These are phyloP conservation scores for Phallusia fumigata DNA, from an alignment of 23 tunicate species.

Conservation along the genomic window DNA sequence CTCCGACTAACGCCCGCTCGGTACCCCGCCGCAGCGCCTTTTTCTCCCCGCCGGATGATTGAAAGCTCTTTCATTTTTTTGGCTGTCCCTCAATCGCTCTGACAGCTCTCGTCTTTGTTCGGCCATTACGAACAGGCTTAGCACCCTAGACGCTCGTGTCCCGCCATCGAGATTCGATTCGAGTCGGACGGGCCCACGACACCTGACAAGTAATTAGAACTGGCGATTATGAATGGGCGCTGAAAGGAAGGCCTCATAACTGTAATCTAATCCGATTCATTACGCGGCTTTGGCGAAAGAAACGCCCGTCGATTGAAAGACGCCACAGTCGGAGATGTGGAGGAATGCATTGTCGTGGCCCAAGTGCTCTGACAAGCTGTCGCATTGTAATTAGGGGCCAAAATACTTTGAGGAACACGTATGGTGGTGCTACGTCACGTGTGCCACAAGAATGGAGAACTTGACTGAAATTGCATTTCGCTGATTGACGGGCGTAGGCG, in stretches of 20 bases:
- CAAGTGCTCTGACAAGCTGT: no score
- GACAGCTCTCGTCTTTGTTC: constrained; percentile 39
- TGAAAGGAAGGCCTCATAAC: constrained; percentile 1
- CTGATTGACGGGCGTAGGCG: no score
- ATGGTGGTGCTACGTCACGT: no score
- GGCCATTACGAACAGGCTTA: not conserved
- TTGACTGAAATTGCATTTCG: no score
- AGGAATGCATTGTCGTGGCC: not conserved
- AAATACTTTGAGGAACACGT: no score
- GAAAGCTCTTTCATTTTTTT: constrained; percentile 39
- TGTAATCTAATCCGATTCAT: not conserved
- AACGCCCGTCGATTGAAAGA: not conserved
- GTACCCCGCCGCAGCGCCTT: constrained; percentile 9
- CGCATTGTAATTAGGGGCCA: no score
- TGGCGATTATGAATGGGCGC: not conserved
- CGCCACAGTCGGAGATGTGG: not conserved
- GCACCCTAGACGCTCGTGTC: no score
- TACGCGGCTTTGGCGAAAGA: not conserved
- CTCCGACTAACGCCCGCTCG: not conserved
- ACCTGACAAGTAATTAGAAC: constrained; percentile 8
- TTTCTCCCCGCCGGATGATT: constrained; percentile 41
- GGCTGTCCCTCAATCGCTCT: constrained; percentile 51
- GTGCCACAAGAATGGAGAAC: no score
- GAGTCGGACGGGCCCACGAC: not conserved
- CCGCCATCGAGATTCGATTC: not conserved